Evolutionary conservation across 2,888 invertebrate species (phyloP).

Genomic region (Eupithecia abbreviata): DNA sequence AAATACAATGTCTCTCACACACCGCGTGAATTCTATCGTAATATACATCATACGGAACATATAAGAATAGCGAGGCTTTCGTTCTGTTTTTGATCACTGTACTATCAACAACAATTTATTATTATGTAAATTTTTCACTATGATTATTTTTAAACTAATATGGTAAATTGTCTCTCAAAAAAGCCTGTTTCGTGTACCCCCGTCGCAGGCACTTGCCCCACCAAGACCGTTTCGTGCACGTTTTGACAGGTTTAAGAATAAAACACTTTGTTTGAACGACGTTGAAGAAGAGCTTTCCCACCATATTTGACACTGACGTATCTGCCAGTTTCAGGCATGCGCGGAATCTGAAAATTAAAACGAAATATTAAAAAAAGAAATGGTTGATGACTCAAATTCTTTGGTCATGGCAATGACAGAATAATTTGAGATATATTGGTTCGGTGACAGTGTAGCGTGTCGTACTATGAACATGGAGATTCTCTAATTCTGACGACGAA

Average conservation of each 20-base stretch:
- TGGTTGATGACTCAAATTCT: background rate
- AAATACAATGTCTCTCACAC: background rate
- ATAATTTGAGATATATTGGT: background rate
- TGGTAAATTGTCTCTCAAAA: constrained; percentile 88
- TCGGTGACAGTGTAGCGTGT: background rate
- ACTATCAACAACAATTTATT: background rate
- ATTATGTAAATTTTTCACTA: background rate
- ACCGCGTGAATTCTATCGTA: background rate
- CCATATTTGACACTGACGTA: constrained; percentile 93
- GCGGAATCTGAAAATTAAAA: constrained; percentile 88
- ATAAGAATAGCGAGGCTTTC: background rate
- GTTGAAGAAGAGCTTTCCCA: constrained; percentile 97
- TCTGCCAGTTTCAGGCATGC: constrained; percentile 95
- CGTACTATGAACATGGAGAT: background rate
- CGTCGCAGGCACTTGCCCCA: constrained; percentile 91
- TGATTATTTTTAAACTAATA: constrained; percentile 70
- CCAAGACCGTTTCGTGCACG: constrained; percentile 91
- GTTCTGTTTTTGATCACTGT: background rate
- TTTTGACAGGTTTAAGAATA: constrained; percentile 89
- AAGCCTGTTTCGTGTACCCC: constrained; percentile 88
- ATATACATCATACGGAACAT: no score
- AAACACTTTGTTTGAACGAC: constrained; percentile 97
- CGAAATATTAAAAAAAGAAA: constrained; percentile 1
- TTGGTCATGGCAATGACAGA: background rate
- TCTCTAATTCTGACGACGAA: background rate